Conservation (phyloP, 2,888 invertebrate species). For the Deilephila elpenor region DNA sequence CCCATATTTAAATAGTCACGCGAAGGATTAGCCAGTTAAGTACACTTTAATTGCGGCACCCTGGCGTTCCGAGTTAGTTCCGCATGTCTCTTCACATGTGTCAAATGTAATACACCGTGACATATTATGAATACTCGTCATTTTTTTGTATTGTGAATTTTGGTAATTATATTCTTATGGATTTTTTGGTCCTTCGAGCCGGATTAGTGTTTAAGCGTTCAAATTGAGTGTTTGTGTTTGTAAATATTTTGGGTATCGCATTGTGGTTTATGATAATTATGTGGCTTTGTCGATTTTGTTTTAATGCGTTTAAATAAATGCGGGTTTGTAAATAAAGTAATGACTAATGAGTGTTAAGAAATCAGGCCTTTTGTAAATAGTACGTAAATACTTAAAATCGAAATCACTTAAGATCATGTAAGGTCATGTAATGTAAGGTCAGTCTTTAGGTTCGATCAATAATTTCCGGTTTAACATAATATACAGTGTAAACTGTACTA, state of each 20-base stretch:
- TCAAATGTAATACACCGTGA: slow-evolving; percentile 52
- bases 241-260: slow-evolving; percentile 9
- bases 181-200: slow-evolving; percentile 24
- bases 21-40: slow-evolving; percentile 68
- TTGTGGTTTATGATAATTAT: background rate
- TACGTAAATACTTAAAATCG: too few relatives aligned
- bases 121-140: slow-evolving; percentile 40
- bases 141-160: slow-evolving; percentile 23
- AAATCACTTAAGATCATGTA: too few relatives aligned
- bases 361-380: too few relatives aligned
- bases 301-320: background rate
- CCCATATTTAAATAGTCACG: slow-evolving; percentile 42
- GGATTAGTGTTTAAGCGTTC: slow-evolving; percentile 12
- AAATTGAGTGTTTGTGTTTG: background rate
- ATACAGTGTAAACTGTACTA: too few relatives aligned
- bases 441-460: too few relatives aligned
- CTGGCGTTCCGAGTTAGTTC: slow-evolving; percentile 45
- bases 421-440: too few relatives aligned
- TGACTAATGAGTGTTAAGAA: background rate
- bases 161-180: slow-evolving; percentile 38
- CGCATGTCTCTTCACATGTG: slow-evolving; percentile 39
- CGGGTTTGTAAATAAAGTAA: background rate
- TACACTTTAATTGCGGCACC: slow-evolving; percentile 69
- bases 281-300: background rate
- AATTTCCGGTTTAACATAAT: too few relatives aligned